Evolutionary conservation across 2,888 invertebrate species (phyloP), one percentile per base, ranked within the genome.

Genomic region (Brachylomia viminalis): DNA sequence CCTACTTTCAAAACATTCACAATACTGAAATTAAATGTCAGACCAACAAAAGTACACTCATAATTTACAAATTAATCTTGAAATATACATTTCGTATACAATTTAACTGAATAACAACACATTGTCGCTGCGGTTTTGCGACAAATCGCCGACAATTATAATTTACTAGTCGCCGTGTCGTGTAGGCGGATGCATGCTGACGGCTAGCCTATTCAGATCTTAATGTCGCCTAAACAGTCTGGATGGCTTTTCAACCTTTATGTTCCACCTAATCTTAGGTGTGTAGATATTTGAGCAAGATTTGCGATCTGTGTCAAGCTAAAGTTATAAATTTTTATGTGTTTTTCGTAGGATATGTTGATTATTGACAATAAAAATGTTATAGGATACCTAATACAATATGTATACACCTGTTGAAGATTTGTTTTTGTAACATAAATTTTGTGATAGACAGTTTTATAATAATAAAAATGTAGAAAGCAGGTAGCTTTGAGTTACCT

Each of bases 81-180:
- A 78, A 74, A 59, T 72, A 47, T 62, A 69, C 27, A 68, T 47
- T 83, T 73, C 56, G 47, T 52, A 20, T 59, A 62, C 67, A 77
- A 73, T 83, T 73, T 74, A 73, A 74, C 71, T 59, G 54, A 84
- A 66, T 70, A 80, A 84, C 68, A 78, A 72, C 79, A 83, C 59
- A 74, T 72, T 78, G 79, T 72, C 33, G 72, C 66, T 42, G 72
- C 62, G 69, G 71, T 65, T 86, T 80, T 66, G 87, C 86, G 88
- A 87, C 87, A 87, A 87, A 88, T 88, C 77, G 87, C 65, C 69
- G 75, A 88, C 88, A 88, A 82, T 84, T 87, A 86, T 87, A 88
- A 87, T 87, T 87, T 87, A 86, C 78, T 85, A 77, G 87, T 87
- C 87, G 77, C 72, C 76, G 47, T 61, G 80, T 77, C 73, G 76